Percentiles rank a stretch among this genome's conserved stretches.
These are phyloP conservation scores for Andricus quercusramuli DNA, from an alignment of 2,888 invertebrate species.

Conservation along the genomic window DNA sequence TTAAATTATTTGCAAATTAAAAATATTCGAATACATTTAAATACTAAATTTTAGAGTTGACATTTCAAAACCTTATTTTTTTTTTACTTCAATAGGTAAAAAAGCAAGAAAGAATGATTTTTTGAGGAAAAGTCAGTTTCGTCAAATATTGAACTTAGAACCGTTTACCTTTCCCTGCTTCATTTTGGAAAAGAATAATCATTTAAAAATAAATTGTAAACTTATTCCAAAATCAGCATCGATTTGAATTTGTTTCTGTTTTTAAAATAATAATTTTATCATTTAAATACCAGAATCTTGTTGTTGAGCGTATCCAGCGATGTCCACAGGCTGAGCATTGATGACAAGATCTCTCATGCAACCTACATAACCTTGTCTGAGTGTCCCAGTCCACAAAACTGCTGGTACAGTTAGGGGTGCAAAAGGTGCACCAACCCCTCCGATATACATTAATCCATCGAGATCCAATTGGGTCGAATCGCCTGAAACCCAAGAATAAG, in stretches of 20 bases:
- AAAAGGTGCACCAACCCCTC: slow-evolving; percentile 91
- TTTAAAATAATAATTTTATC: neutral
- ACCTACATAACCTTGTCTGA: slow-evolving; percentile 95
- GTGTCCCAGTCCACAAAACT: slow-evolving; percentile 93
- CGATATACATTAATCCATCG: slow-evolving; percentile 93
- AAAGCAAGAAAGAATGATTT: too few species aligned
- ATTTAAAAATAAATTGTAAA: neutral
- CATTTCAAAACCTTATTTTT: too few species aligned
- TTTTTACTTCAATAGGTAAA: too few species aligned
- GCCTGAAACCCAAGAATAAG: slow-evolving; percentile 78
- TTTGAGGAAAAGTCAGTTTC: too few species aligned
- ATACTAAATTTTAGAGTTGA: too few species aligned
- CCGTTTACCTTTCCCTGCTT: too few species aligned
- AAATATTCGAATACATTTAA: too few species aligned
- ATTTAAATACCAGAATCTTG: slow-evolving; percentile 90
- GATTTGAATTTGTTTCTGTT: too few species aligned
- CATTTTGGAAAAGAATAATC: neutral
- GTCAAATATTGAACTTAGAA: too few species aligned
- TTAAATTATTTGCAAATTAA: too few species aligned
- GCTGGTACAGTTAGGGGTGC: slow-evolving; percentile 89
- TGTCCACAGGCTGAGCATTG: slow-evolving; percentile 92
- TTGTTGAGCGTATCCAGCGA: slow-evolving; percentile 92
- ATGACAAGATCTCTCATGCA: slow-evolving; percentile 94
- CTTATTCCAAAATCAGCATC: too few species aligned
- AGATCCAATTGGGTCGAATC: slow-evolving; percentile 93